Conservation (phyloP, 2,113 vertebrate genomes). For the Artemisiospiza belli region DNA sequence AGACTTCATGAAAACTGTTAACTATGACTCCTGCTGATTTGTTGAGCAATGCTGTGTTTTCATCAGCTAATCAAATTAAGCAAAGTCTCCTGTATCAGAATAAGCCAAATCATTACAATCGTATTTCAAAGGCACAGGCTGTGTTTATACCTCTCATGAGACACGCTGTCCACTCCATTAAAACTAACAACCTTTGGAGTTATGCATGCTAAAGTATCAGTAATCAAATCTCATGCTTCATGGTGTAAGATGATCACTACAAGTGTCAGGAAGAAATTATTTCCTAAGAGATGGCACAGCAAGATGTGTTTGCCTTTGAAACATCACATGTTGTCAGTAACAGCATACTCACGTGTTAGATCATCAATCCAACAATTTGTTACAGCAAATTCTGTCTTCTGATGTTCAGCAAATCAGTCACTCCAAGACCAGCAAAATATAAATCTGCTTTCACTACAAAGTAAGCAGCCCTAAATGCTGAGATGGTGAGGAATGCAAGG, state of each 20-base stretch:
- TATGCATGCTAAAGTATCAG: conserved; percentile 19
- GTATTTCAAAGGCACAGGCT: background rate
- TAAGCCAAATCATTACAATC: background rate
- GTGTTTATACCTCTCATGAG: conserved; percentile 26
- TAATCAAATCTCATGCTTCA: conserved; percentile 57
- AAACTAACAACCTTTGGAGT: conserved; percentile 38
- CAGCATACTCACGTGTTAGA: background rate
- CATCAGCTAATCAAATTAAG: conserved; percentile 43
- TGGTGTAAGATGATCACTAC: conserved; percentile 36
- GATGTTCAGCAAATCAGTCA: conserved; percentile 30
- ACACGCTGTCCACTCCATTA: conserved; percentile 16
- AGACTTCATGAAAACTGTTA: background rate
- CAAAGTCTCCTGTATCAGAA: conserved; percentile 1
- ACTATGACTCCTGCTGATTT: conserved; percentile 25
- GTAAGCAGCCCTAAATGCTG: conserved; percentile 3
- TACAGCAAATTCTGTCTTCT: background rate
- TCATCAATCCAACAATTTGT: background rate
- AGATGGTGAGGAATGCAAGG: background rate
- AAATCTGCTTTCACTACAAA: conserved; percentile 13
- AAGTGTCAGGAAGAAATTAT: conserved; percentile 55
- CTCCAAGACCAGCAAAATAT: background rate
- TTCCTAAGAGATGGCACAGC: background rate
- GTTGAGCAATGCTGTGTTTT: conserved; percentile 1
- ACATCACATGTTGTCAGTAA: conserved; percentile 13
- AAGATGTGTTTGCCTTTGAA: conserved; percentile 40